A percentile compares a stretch with the other conserved stretches of the same genome.
Conservation (phyloP, 2,888 invertebrate species). For the Zaprionus lineosus region DNA sequence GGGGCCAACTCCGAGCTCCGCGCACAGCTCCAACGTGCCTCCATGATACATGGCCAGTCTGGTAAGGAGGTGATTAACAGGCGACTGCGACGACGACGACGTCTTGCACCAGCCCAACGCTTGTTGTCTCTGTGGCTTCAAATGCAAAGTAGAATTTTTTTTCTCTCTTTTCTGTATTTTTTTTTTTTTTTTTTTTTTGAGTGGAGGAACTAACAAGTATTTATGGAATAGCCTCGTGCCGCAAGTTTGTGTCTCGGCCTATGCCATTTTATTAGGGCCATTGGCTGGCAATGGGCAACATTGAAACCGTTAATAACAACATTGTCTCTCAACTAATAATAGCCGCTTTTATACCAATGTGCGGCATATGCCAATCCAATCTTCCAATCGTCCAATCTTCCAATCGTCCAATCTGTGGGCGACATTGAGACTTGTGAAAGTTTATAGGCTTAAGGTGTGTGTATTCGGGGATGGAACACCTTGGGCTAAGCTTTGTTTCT, state of each 20-base stretch:
- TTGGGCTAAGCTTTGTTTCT: neutral
- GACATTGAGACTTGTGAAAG: slow-evolving; percentile 5
- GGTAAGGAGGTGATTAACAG: slow-evolving; percentile 55
- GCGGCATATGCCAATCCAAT: slow-evolving; percentile 5
- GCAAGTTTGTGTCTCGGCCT: slow-evolving; percentile 11
- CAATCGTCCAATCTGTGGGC: slow-evolving; percentile 13
- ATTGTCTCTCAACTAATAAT: slow-evolving; percentile 45
- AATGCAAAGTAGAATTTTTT: slow-evolving; percentile 22
- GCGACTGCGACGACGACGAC: slow-evolving; percentile 8
- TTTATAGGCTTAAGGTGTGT: slow-evolving; percentile 1
- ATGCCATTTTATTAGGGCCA: slow-evolving; percentile 47
- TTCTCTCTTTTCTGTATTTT: no score
- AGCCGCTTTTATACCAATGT: slow-evolving; percentile 33
- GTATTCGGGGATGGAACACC: no score
- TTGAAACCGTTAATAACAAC: slow-evolving; percentile 31
- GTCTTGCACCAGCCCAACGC: neutral
- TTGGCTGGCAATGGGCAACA: slow-evolving; percentile 45
- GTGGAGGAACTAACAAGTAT: slow-evolving; percentile 77
- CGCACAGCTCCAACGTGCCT: slow-evolving; percentile 18
- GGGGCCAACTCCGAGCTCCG: neutral
- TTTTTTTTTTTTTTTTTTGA: no score
- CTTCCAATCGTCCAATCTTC: no score
- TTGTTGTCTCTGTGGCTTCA: neutral
- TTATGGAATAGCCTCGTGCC: slow-evolving; percentile 67
- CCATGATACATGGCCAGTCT: slow-evolving; percentile 41